Percentiles rank a stretch among this genome's conserved stretches.
Conservation (phyloP, 1,140 invertebrate species). For the Anastrepha obliqua region DNA sequence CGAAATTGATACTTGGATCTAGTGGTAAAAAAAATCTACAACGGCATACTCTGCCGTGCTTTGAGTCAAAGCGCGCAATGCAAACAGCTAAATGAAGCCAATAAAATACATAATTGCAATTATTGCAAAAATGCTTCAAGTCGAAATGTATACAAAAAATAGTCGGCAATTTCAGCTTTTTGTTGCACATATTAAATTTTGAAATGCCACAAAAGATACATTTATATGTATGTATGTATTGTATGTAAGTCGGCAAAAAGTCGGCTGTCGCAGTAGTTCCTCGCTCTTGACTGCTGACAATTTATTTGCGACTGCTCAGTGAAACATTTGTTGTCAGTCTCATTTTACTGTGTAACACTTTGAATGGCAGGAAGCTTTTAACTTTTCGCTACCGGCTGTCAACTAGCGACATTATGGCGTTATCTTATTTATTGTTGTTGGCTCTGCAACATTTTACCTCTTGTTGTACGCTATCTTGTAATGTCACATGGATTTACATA, state of each 20-base stretch:
- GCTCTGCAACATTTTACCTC: not conserved
- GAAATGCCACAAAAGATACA: conserved; percentile 18
- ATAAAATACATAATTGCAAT: conserved; percentile 17
- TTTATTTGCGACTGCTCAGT: not conserved
- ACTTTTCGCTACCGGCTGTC: not conserved
- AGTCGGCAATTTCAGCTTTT: not conserved
- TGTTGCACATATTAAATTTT: conserved; percentile 27
- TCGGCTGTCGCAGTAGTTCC: not conserved
- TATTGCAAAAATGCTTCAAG: conserved; percentile 34
- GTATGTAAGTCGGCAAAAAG: not conserved
- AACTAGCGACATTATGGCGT: not conserved
- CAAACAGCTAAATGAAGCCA: conserved; percentile 25
- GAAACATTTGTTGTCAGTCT: not conserved
- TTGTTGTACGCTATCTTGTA: not conserved
- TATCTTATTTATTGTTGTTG: conserved; percentile 10
- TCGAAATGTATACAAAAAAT: not conserved
- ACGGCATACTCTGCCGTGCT: not conserved
- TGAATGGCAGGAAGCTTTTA: conserved; percentile 27
- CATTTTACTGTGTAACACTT: conserved; percentile 5
- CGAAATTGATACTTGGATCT: conserved; percentile 30
- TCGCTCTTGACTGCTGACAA: not conserved
- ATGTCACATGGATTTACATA: not conserved
- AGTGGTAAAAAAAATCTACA: conserved; percentile 17
- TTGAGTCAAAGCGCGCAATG: not conserved
- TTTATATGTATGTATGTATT: no score